Conservation (phyloP, 2,113 vertebrate genomes). For the Forbesichthys papilliferus region DNA sequence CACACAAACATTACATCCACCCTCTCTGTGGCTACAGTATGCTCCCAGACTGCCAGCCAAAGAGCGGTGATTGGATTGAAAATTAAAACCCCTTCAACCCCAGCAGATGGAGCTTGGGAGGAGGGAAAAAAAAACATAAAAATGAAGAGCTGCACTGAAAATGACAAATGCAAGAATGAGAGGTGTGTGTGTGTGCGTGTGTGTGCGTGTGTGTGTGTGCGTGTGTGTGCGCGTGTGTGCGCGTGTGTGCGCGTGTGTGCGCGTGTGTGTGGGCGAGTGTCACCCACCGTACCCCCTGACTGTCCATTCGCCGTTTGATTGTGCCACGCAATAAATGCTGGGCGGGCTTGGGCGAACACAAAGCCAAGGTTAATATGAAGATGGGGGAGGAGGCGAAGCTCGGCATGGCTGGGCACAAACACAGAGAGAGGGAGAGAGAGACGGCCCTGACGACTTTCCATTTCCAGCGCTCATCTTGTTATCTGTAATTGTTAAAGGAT, state of each 20-base stretch:
- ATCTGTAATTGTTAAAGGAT: slow-evolving; percentile 74
- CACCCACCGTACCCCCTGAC: background rate
- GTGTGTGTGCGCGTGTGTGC: background rate
- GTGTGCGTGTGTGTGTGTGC: background rate
- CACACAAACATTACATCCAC: slow-evolving; percentile 53
- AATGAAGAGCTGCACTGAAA: background rate
- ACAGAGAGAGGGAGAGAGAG: too few relatives aligned
- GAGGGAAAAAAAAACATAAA: background rate
- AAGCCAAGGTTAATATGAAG: slow-evolving; percentile 69
- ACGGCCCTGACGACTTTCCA: slow-evolving; percentile 69
- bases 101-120: slow-evolving; percentile 46
- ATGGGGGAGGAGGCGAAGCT: slow-evolving; percentile 42
- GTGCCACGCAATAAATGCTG: slow-evolving; percentile 42
- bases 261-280: background rate
- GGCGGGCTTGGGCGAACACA: slow-evolving; percentile 29
- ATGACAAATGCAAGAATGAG: slow-evolving; percentile 10
- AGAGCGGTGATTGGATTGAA: slow-evolving; percentile 50
- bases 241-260: background rate
- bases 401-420: slow-evolving; percentile 8
- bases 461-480: slow-evolving; percentile 74
- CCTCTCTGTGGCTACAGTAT: slow-evolving; percentile 45
- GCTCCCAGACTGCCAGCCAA: slow-evolving; percentile 42
- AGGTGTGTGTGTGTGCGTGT: background rate
- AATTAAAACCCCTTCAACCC: slow-evolving; percentile 59
- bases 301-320: slow-evolving; percentile 21